Evolutionary conservation across 1,140 invertebrate genomes (phyloP).

Genomic region (Trichoplusia ni): DNA sequence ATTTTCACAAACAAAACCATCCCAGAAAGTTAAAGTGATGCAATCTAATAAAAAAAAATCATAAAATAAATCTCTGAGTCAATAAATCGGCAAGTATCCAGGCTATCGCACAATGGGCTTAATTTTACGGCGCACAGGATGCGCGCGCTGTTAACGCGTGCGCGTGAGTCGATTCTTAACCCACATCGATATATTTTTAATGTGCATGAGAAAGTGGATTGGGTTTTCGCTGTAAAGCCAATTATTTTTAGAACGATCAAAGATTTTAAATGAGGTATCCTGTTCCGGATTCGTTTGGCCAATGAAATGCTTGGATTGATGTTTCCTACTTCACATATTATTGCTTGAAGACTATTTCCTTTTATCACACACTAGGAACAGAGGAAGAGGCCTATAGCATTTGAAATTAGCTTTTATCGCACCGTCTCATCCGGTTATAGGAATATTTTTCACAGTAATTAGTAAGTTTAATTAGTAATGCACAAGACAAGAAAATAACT

Average conservation of each 20-base stretch:
- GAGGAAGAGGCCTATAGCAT: no score
- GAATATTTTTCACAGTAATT: no score
- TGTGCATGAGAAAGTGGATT: slow-evolving; percentile 16
- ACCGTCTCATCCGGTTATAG: no score
- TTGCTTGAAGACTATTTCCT: no score
- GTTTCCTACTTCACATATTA: not conserved
- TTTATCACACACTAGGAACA: no score
- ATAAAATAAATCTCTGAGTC: not conserved
- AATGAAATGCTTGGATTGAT: not conserved
- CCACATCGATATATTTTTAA: slow-evolving; percentile 27
- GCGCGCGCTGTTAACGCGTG: slow-evolving; percentile 14
- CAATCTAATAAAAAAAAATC: not conserved
- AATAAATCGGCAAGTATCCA: slow-evolving; percentile 15
- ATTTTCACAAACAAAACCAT: no score
- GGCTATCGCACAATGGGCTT: slow-evolving; percentile 6
- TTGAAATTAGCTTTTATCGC: no score
- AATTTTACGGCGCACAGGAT: slow-evolving; percentile 13
- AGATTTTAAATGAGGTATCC: slow-evolving; percentile 1
- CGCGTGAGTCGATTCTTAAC: slow-evolving; percentile 26
- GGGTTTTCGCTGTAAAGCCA: slow-evolving; percentile 1
- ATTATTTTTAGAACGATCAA: slow-evolving; percentile 5
- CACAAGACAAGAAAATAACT: no score
- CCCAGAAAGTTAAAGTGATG: no score
- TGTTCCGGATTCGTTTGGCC: not conserved
- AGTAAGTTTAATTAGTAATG: no score